Evolutionary conservation across 2,113 vertebrate species (phyloP).

Genomic region (Sebastes fasciatus): DNA sequence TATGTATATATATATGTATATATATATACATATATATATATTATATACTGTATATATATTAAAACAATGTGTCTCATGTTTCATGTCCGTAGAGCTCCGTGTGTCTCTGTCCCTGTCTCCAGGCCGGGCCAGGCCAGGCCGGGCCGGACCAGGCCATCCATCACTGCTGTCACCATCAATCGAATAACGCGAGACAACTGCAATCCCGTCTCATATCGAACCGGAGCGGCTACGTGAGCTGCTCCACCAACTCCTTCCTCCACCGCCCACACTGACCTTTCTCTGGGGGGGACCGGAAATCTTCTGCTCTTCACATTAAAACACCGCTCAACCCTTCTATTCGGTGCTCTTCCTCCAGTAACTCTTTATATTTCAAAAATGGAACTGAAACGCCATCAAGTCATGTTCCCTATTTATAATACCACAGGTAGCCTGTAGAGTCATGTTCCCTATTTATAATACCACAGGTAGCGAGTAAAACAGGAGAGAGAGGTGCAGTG

Average conservation of each 20-base stretch:
- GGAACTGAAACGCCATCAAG: not conserved
- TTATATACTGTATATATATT: too few species aligned
- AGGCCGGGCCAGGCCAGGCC: too few species aligned
- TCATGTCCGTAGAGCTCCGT: too few species aligned
- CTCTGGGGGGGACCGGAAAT: not conserved
- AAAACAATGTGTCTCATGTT: too few species aligned
- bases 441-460: too few species aligned
- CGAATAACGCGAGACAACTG: constrained; percentile 54
- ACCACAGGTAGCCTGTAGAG: too few species aligned
- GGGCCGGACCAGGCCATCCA: constrained; percentile 46
- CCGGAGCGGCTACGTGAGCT: constrained; percentile 50
- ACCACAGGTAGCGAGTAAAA: not conserved
- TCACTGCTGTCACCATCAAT: constrained; percentile 66
- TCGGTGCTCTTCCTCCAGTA: constrained; percentile 7
- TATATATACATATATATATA: too few species aligned
- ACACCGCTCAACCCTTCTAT: not conserved
- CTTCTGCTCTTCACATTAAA: not conserved
- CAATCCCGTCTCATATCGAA: constrained; percentile 60
- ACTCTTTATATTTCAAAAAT: constrained; percentile 55
- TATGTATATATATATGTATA: too few species aligned
- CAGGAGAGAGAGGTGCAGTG: constrained; percentile 26
- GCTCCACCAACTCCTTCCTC: constrained; percentile 29
- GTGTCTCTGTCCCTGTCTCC: too few species aligned
- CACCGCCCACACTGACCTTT: not conserved
- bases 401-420: not conserved